Evolutionary conservation across 2,113 vertebrate species (phyloP).

Genomic region (Dolichotis patagonum): DNA sequence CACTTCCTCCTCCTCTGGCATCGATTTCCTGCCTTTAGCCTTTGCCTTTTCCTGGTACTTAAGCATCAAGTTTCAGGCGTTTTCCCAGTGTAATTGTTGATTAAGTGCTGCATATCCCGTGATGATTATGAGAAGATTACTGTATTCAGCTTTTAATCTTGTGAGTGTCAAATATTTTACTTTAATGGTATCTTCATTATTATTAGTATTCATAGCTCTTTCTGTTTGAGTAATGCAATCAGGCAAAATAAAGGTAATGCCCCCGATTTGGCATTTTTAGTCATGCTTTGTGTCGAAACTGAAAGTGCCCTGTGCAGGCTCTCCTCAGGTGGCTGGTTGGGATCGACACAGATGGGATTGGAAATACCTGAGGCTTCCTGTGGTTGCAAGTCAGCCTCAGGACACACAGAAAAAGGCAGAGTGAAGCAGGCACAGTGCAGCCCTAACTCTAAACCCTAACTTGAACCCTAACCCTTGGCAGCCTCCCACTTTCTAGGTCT

Average conservation of each 20-base stretch:
- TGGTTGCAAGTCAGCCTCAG: not conserved
- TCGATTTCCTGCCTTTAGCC: slow-evolving; percentile 55
- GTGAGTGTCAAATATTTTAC: slow-evolving; percentile 84
- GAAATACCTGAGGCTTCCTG: not conserved
- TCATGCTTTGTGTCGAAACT: slow-evolving; percentile 51
- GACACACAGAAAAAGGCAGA: not conserved
- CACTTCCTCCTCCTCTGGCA: not conserved
- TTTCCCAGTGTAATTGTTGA: slow-evolving; percentile 80
- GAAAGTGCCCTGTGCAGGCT: slow-evolving; percentile 51
- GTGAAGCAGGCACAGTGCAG: fast-evolving
- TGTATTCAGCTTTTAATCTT: slow-evolving; percentile 83
- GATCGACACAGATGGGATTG: not conserved
- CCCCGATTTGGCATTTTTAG: slow-evolving; percentile 25
- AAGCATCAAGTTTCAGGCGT: slow-evolving; percentile 29
- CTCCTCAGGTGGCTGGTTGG: not conserved
- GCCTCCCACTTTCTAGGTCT: no score
- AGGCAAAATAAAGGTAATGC: slow-evolving; percentile 76
- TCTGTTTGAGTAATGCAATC: slow-evolving; percentile 79
- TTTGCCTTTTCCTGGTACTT: slow-evolving; percentile 49
- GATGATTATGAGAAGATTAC: slow-evolving; percentile 81
- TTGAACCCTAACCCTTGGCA: not conserved
- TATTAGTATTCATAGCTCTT: slow-evolving; percentile 74
- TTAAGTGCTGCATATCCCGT: slow-evolving; percentile 67
- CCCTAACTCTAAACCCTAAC: not conserved
- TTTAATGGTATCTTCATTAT: slow-evolving; percentile 77